A percentile compares a stretch with the other conserved stretches of the same genome.
These are phyloP conservation scores for Cuniculus paca DNA, from an alignment of 2,797 vertebrate species.

Conservation along the genomic window DNA sequence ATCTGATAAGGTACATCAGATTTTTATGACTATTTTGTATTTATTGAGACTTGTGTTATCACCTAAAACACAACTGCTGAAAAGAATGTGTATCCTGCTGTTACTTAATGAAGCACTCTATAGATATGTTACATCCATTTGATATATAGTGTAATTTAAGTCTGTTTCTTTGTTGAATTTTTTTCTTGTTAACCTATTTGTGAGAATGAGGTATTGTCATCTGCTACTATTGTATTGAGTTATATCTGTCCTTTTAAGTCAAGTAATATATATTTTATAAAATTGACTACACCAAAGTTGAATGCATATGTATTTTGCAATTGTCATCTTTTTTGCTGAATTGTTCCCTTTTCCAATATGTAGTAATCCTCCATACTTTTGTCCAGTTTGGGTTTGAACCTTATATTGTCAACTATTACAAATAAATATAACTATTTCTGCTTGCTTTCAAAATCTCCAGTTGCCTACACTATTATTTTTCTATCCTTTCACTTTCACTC, in stretches of 20 bases:
- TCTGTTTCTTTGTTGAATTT: neutral
- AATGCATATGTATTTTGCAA: neutral
- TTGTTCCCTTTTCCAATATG: neutral
- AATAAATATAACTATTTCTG: no score
- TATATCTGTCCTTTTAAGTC: neutral
- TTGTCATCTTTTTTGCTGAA: neutral
- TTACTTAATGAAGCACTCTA: neutral
- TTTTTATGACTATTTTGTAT: neutral
- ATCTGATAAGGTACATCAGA: neutral
- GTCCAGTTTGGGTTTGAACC: neutral
- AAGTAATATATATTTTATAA: neutral
- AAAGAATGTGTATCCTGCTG: neutral
- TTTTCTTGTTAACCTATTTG: neutral
- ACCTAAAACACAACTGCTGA: neutral
- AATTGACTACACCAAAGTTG: neutral
- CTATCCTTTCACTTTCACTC: no score
- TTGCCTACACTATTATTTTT: no score
- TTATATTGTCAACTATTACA: neutral
- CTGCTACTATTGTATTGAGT: neutral
- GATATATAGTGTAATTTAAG: neutral
- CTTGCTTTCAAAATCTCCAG: no score
- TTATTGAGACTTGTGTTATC: neutral
- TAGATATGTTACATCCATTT: neutral
- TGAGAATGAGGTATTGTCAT: neutral
- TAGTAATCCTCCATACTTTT: neutral